Evolutionary conservation across 2,888 invertebrate species (phyloP).

Genomic region (Neocrepidodera transversa): DNA sequence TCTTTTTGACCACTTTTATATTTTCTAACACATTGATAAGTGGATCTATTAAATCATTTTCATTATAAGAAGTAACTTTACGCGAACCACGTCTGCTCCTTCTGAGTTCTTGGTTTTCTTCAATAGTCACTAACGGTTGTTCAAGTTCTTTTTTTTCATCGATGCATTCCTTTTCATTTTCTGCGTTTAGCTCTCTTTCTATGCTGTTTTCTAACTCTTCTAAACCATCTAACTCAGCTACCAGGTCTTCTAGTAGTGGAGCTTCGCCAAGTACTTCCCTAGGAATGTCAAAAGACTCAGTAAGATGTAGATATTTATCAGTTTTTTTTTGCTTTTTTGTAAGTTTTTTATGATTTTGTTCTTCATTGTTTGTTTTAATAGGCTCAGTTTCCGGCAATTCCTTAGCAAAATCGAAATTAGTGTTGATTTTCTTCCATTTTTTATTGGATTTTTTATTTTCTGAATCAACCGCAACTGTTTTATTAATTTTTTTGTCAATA

Average conservation of each 20-base stretch:
- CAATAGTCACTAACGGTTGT: not conserved
- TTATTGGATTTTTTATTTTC: no score
- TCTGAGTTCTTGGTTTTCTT: constrained; percentile 42
- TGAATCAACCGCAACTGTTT: no score
- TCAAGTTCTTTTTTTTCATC: not conserved
- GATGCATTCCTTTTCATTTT: constrained; percentile 23
- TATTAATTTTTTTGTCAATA: no score
- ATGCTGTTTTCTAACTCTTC: constrained; percentile 40
- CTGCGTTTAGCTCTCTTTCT: constrained; percentile 36
- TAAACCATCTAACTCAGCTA: constrained; percentile 34
- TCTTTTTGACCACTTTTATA: constrained; percentile 29
- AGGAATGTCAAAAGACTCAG: constrained; percentile 5
- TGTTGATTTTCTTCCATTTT: no score
- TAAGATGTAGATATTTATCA: not conserved
- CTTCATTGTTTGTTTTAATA: not conserved
- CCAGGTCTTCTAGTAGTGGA: constrained; percentile 33
- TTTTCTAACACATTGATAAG: constrained; percentile 45
- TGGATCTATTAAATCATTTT: constrained; percentile 51
- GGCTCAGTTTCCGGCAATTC: no score
- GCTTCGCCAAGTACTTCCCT: constrained; percentile 22
- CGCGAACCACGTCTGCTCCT: constrained; percentile 48
- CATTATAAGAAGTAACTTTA: constrained; percentile 52
- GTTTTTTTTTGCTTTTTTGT: constrained; percentile 8
- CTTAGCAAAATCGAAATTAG: no score
- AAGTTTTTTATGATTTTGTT: not conserved